These are phyloP conservation scores for Cavia porcellus DNA, from an alignment of 2,113 vertebrate genomes.

Conservation along the genomic window DNA sequence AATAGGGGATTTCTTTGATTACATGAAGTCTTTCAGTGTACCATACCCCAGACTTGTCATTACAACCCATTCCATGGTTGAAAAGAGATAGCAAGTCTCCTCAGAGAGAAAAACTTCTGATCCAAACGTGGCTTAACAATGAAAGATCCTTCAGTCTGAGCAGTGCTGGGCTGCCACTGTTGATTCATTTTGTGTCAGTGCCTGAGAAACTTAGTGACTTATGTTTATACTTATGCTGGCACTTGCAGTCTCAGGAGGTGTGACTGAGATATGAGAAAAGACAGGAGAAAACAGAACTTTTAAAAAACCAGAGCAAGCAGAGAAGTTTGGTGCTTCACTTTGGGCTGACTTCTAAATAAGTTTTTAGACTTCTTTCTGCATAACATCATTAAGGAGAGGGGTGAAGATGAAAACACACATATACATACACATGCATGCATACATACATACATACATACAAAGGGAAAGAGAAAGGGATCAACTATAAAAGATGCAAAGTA, in stretches of 20 bases:
- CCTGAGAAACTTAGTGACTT: constrained; percentile 60
- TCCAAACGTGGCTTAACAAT: not conserved
- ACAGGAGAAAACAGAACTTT: constrained; percentile 65
- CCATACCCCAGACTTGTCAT: constrained; percentile 37
- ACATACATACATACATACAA: not conserved
- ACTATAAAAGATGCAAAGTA: not conserved
- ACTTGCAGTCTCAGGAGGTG: constrained; percentile 58
- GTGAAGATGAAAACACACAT: not conserved
- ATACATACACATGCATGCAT: not conserved
- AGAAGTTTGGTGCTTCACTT: constrained; percentile 58
- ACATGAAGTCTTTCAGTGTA: not conserved
- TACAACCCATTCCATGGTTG: not conserved
- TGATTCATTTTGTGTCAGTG: constrained; percentile 61
- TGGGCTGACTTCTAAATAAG: constrained; percentile 62
- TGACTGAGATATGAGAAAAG: constrained; percentile 51
- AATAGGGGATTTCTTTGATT: constrained; percentile 51
- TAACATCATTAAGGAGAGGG: not conserved
- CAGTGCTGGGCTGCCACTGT: not conserved
- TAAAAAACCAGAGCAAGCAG: constrained; percentile 46
- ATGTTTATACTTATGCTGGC: constrained; percentile 67
- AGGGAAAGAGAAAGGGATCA: not conserved
- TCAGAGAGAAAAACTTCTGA: constrained; percentile 53
- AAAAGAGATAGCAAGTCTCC: not conserved
- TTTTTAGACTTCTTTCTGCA: not conserved
- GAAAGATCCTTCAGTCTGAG: not conserved